These are phyloP conservation scores for Ophioninae sp. DNA, from an alignment of 2,888 invertebrate species.

Conservation along the genomic window DNA sequence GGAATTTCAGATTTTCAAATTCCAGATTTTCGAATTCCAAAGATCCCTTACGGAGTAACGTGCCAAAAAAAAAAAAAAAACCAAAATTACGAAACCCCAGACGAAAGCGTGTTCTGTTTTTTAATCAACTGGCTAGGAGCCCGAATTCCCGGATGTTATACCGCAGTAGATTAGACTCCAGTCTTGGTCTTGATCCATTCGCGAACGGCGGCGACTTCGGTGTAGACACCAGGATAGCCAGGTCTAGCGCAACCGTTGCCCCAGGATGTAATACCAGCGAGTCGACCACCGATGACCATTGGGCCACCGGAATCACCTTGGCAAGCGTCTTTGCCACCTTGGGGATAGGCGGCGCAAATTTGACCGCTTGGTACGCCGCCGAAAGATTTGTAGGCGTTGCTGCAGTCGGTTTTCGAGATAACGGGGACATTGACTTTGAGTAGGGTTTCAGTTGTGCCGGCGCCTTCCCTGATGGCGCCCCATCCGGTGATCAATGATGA, in stretches of 20 bases:
- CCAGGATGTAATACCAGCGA: constrained; percentile 77
- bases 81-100: no score
- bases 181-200: constrained; percentile 68
- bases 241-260: constrained; percentile 83
- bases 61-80: no score
- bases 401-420: constrained; percentile 82
- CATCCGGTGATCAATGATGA: constrained; percentile 69
- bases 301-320: constrained; percentile 74
- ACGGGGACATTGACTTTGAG: constrained; percentile 83
- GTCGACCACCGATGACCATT: constrained; percentile 67
- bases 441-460: constrained; percentile 70
- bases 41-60: no score
- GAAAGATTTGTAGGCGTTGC: constrained; percentile 79
- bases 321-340: constrained; percentile 81
- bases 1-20: no score
- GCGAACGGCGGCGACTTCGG: constrained; percentile 83
- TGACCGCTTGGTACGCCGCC: constrained; percentile 77
- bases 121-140: no score
- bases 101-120: no score
- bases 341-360: constrained; percentile 84
- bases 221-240: constrained; percentile 80
- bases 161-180: constrained; percentile 48
- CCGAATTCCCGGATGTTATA: not conserved
- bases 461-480: constrained; percentile 67
- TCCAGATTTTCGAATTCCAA: no score